Evolutionary conservation across 2,888 invertebrate genomes (phyloP), one percentile per base, ranked within the genome.

Genomic region (Resseliella maxima): DNA sequence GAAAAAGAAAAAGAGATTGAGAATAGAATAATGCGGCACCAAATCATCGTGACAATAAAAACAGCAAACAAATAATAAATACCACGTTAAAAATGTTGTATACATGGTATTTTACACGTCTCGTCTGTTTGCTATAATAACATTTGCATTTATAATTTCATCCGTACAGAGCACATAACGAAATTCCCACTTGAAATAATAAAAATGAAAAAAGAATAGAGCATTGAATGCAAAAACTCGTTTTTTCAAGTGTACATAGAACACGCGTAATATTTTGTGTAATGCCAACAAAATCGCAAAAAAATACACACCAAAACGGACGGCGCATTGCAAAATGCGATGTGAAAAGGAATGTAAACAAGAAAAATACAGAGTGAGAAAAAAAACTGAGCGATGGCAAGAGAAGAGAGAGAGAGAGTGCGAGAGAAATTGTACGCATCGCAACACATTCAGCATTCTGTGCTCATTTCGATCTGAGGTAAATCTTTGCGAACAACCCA

Each of bases 91-190:
- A 72, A 72, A 72, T 72, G 72, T 31, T 72, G 72, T 72, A 72
- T 72, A 72, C 72, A 72, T 2, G 72, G 72, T 31, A 72, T 83
- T 83, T 83, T 83, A 83, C 83, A 83, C 38, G 83, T 83, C 83
- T 38, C 83, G 83, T 83, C 38, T 83, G 83, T 83, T 38, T 83
- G 38, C 38, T 38, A 38, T 83, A 38, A 83, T 38, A 83, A 83
- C 38, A 83, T 83, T 83, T 38, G 83, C 83, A 83, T 83, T 83
- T 83, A 83, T 38, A 83, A 83, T 83, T 72, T 72, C 72, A 72
- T 31, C 31, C 72, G 31, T 72, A 31, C 31, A 8, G n/a, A n/a
- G 6, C 59, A 72, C 72, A 72, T 35, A 31, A 31, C 72, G 31
- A 72, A 31, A 31, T 72, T 72, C 31, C 41, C 72, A 72, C 72